Evolutionary conservation across 1,140 invertebrate genomes (phyloP), one percentile per base, ranked within the genome.

Genomic region (Aphelinus atriplicis): DNA sequence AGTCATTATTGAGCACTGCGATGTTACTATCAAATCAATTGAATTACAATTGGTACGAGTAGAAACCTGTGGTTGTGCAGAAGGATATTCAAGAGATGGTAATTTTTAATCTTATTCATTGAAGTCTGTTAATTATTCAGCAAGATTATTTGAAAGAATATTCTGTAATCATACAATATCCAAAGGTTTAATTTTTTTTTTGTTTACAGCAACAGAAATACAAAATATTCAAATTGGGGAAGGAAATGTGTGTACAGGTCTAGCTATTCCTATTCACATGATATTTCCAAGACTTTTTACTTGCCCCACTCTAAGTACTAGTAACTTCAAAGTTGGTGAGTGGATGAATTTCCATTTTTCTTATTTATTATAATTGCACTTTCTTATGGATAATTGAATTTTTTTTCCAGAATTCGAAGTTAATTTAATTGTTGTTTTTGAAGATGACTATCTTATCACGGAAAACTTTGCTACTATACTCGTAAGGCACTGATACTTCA

Each of bases 191-290:
- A 63, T 67, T 72, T 74, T 64, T 70, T 62, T 71, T 62, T 71
- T 78, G 73, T 76, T 89, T 89, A 73, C 84, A 97, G 96, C 96
- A 2, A 98, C 97, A 2, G 97, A 99, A 90, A 97, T 99, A 79
- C 97, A 98, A 89, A 98, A 97, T 85, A 97, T 98, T 85, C 97
- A 99, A 90, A 95, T 99, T 77, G 96, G 95, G 2, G 96, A 97
- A 84, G 97, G 97, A 45, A 95, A 98, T 88, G 92, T 97, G 61
- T 90, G 91, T 63, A 91, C 93, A 72, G 93, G 93, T 70, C 87
- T 97, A 7, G 88, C 92, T 61, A 93, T 99, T 82, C 97, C 97
- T 43, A 95, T 99, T 84, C 93, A 96, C 86, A 98, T 98, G 96
- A 92, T 98, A 78, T 95, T 99, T 87, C 97, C 97, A 67, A 88